A percentile compares a stretch with the other conserved stretches of the same genome.
Evolutionary conservation across 1,140 invertebrate genomes (phyloP).

Genomic region (Aphis gossypii): DNA sequence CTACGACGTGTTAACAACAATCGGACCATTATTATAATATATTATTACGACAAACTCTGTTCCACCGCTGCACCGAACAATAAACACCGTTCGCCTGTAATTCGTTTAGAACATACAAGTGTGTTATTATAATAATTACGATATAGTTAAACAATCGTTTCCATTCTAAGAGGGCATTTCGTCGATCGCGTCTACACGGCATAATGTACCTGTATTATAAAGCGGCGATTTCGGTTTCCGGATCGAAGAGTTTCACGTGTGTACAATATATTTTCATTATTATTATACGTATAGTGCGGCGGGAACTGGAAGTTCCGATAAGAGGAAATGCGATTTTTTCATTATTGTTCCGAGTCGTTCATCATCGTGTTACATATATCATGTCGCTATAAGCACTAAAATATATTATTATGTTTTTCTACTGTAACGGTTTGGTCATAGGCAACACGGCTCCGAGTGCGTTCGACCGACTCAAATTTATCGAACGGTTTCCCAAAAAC

Average conservation of each 20-base stretch:
- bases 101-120: slow-evolving; percentile 3
- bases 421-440: background rate
- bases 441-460: background rate
- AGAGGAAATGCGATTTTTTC: background rate
- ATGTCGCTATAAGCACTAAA: background rate
- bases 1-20: slow-evolving; percentile 6
- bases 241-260: background rate
- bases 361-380: background rate
- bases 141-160: slow-evolving; percentile 40
- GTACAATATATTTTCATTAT: background rate
- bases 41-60: background rate
- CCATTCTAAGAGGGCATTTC: background rate
- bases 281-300: background rate
- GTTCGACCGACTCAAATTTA: background rate
- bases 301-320: background rate
- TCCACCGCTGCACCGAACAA: background rate
- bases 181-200: background rate
- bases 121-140: slow-evolving; percentile 45
- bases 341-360: background rate
- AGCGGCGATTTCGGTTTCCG: background rate
- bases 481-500: background rate
- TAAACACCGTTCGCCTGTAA: background rate
- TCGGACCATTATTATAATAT: background rate
- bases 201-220: background rate
- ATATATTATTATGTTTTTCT: background rate